Percentiles rank a stretch among this genome's conserved stretches.
These are phyloP conservation scores for Phyllotis vaccarum DNA, from an alignment of 2,797 vertebrate genomes.

Conservation along the genomic window DNA sequence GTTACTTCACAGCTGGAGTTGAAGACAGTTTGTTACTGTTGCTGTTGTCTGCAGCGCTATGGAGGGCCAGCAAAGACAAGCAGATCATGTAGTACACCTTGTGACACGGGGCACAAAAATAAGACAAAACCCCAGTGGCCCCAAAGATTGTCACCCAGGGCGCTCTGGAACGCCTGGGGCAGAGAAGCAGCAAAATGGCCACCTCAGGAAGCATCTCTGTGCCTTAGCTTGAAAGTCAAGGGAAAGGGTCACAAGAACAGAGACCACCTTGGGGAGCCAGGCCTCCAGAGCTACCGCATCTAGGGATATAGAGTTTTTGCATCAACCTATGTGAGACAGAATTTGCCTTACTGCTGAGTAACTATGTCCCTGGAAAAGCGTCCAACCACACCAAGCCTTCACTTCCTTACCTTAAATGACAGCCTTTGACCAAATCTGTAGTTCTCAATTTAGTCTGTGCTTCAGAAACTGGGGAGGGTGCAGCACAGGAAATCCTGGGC, in stretches of 20 bases:
- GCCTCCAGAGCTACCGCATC: not conserved
- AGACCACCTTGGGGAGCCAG: not conserved
- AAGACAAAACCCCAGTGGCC: not conserved
- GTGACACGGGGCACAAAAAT: not conserved
- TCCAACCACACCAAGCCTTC: not conserved
- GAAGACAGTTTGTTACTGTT: not conserved
- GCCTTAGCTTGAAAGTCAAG: constrained; percentile 64
- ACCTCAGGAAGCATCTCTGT: constrained; percentile 57
- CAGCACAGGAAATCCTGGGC: not conserved
- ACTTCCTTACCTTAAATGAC: constrained; percentile 9
- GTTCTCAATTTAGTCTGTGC: not conserved
- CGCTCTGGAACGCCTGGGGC: not conserved
- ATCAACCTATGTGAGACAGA: not conserved
- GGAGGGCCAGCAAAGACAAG: not conserved
- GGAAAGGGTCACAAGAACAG: constrained; percentile 65
- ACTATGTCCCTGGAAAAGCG: not conserved
- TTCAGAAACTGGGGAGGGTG: not conserved
- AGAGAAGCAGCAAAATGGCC: not conserved
- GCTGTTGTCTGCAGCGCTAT: not conserved
- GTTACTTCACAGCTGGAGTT: too few relatives aligned
- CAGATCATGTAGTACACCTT: not conserved
- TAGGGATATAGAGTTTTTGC: not conserved
- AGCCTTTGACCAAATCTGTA: constrained; percentile 13
- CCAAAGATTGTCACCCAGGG: too few relatives aligned
- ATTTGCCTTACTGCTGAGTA: not conserved